Percentiles rank a stretch among this genome's conserved stretches.
Evolutionary conservation across 2,888 invertebrate species (phyloP).

Genomic region (Magallana nippona): DNA sequence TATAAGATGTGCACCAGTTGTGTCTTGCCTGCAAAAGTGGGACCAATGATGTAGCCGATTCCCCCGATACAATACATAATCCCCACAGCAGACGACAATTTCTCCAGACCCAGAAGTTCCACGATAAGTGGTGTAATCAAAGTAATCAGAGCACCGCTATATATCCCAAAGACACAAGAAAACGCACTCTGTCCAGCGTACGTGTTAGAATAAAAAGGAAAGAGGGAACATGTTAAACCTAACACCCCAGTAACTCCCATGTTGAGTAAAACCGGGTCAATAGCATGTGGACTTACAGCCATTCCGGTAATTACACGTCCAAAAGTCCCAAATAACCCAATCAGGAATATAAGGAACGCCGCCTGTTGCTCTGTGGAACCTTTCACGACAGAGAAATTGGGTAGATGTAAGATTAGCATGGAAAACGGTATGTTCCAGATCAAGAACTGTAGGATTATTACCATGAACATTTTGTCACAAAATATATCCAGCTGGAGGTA

Average conservation of each 20-base stretch:
- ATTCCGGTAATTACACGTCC: constrained; percentile 53
- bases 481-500: constrained; percentile 43
- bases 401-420: constrained; percentile 49
- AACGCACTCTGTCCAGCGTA: constrained; percentile 48
- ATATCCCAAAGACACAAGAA: constrained; percentile 51
- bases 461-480: constrained; percentile 45
- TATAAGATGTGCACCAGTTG: too few relatives aligned
- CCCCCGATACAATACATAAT: constrained; percentile 49
- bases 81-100: constrained; percentile 46
- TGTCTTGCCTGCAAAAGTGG: constrained; percentile 48
- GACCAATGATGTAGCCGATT: constrained; percentile 50
- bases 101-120: constrained; percentile 41
- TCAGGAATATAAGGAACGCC: constrained; percentile 50
- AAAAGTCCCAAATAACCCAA: constrained; percentile 47
- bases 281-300: constrained; percentile 46
- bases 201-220: constrained; percentile 53
- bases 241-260: constrained; percentile 51
- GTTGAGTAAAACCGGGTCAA: constrained; percentile 54
- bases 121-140: constrained; percentile 48
- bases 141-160: constrained; percentile 48
- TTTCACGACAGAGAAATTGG: constrained; percentile 50
- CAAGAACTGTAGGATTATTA: constrained; percentile 45
- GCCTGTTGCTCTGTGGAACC: constrained; percentile 49
- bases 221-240: constrained; percentile 47
- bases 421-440: constrained; percentile 52